These are phyloP conservation scores for Trachops cirrhosus DNA, from an alignment of 2,797 vertebrate species.

Conservation along the genomic window DNA sequence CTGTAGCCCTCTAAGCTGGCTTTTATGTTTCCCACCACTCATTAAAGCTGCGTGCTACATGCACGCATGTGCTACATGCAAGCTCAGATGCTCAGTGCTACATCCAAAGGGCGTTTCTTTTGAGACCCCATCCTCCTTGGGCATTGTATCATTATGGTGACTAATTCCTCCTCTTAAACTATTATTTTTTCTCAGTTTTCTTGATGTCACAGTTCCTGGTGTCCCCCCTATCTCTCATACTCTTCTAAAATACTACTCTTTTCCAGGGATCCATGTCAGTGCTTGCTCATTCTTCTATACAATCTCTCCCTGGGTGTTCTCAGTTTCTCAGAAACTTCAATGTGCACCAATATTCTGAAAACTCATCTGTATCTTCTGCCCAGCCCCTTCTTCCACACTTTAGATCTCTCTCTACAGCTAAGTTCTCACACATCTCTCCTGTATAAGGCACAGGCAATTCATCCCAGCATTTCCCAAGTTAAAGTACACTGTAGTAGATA, in stretches of 20 bases:
- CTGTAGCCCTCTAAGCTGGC: neutral
- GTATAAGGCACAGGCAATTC: neutral
- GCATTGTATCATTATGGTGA: neutral
- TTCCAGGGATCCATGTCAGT: neutral
- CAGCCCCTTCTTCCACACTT: neutral
- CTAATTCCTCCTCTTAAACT: neutral
- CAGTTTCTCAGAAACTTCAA: constrained; percentile 29
- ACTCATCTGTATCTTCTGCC: neutral
- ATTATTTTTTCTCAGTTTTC: neutral
- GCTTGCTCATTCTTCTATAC: neutral
- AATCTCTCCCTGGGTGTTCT: neutral
- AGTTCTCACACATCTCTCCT: neutral
- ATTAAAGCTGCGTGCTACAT: neutral
- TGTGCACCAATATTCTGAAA: neutral
- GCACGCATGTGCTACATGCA: too few species aligned
- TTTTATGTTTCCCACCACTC: neutral
- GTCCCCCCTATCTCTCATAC: neutral
- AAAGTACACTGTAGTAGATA: neutral
- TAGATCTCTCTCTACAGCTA: neutral
- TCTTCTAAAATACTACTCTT: neutral
- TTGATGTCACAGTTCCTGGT: neutral
- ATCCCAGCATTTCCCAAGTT: neutral
- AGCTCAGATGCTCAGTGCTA: neutral
- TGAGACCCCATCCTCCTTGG: neutral
- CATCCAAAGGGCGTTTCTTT: neutral